Conservation (phyloP, 2,113 vertebrate species). For the Pheucticus melanocephalus region DNA sequence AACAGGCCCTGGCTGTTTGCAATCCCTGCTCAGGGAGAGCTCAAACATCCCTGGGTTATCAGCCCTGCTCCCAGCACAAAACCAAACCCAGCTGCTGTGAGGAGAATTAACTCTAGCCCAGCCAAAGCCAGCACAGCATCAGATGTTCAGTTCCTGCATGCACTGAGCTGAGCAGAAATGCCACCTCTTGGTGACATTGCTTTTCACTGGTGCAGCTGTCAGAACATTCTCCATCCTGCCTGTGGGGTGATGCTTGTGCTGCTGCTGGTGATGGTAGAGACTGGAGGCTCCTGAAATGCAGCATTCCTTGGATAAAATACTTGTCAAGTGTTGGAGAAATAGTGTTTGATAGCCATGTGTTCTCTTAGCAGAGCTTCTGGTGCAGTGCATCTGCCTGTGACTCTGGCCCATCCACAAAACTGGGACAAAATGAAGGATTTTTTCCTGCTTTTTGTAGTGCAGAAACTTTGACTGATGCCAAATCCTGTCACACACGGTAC, state of each 20-base stretch:
- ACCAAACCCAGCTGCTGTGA: neutral
- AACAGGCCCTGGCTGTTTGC: neutral
- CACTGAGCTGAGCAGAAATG: neutral
- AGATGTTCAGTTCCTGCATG: neutral
- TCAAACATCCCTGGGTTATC: neutral
- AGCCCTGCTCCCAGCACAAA: neutral
- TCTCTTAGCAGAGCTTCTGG: neutral
- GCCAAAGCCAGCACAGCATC: neutral
- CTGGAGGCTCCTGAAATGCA: neutral
- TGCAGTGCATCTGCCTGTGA: neutral
- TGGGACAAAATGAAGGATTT: neutral
- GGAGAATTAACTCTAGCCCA: neutral
- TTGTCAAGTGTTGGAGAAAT: neutral
- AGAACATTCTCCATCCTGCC: neutral
- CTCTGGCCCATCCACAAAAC: neutral
- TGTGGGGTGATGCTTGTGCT: neutral
- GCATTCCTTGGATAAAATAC: neutral
- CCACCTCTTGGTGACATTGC: neutral
- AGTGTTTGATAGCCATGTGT: neutral
- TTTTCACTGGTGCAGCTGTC: neutral
- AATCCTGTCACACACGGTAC: neutral
- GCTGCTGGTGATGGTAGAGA: neutral
- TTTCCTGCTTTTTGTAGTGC: neutral
- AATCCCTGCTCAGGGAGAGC: neutral
- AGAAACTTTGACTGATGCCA: neutral